Base-by-base conservation (phyloP, 2,113 vertebrate species). In the Carassius auratus region DNA sequence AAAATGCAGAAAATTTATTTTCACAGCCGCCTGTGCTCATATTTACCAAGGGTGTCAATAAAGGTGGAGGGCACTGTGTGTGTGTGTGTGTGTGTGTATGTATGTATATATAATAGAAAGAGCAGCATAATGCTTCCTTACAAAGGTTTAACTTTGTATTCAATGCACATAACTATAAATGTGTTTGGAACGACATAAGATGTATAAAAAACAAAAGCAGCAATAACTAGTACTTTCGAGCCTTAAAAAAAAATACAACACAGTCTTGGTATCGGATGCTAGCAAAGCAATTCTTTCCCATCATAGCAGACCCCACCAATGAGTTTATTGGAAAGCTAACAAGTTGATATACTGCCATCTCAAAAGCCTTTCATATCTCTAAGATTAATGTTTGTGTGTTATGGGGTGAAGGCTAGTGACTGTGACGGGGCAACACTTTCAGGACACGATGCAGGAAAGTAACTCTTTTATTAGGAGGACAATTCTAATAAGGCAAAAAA, bases 351-450 rank as follows among this genome's bases (percentile, higher is more conserved):
- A 92, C 87, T 86, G 84, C 88, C 87, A 84, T 88, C 87, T 88
- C 86, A 82, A 85, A 90, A 89, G 83, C 84, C 30, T 59, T 36
- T 83, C 38, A 23, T 90, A 90, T 91, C 89, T 88, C 52, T 26
- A 23, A 91, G 92, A 92, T 91, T 89, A 93, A 93, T 92, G 87
- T 88, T 75, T 90, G 83, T 69, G 87, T 15, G 64, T 79, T 66
- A 33, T 26, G 50, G 83, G 66, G 79, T 74, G 79, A 71, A 50
- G 10, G 78, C 68, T 23, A 81, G 86, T n/a, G 33, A 68, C 12
- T 38, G 57, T 42, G 66, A 12, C 59, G 6, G n/a, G 12, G 48
- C 12, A 17, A 55, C 38, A 75, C 55, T 74, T 30, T 50, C 55
- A 81, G 2, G 26, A 57, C 15, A 48, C 7, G 21, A 26, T 69